Evolutionary conservation across 1,140 invertebrate genomes (phyloP).

Genomic region (Maniola jurtina): DNA sequence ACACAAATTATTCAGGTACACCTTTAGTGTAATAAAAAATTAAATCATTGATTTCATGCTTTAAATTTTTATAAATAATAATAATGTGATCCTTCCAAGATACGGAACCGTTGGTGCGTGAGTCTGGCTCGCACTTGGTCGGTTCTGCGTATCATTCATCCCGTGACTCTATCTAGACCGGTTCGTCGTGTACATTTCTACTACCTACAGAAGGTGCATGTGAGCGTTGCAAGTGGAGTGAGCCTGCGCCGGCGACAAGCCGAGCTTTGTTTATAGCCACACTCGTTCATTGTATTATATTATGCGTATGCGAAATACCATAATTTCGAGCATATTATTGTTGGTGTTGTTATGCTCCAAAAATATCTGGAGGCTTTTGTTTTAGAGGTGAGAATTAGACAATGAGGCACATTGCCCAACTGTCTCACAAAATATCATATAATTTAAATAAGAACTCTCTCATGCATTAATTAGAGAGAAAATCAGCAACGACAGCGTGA

Average conservation of each 20-base stretch:
- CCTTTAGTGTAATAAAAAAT: too few species aligned
- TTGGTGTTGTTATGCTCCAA: slow-evolving; percentile 42
- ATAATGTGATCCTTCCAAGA: too few species aligned
- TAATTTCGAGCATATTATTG: slow-evolving; percentile 45
- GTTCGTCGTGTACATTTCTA: too few species aligned
- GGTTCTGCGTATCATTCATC: too few species aligned
- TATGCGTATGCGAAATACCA: slow-evolving; percentile 46
- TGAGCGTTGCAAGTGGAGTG: slow-evolving; percentile 21
- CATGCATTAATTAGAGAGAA: slow-evolving; percentile 39
- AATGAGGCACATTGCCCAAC: slow-evolving; percentile 37
- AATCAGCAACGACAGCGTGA: slow-evolving; percentile 25
- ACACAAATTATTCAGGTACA: too few species aligned
- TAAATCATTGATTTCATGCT: too few species aligned
- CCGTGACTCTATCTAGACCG: too few species aligned
- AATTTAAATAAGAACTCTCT: slow-evolving; percentile 35
- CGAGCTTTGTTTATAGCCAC: slow-evolving; percentile 39
- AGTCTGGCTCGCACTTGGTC: too few species aligned
- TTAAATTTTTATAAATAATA: too few species aligned
- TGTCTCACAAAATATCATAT: slow-evolving; percentile 35
- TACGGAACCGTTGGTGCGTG: too few species aligned
- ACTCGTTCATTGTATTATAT: slow-evolving; percentile 37
- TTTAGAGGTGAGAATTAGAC: slow-evolving; percentile 46
- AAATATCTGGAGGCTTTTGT: slow-evolving; percentile 42
- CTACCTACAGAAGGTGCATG: slow-evolving; percentile 9
- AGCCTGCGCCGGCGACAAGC: slow-evolving; percentile 29